Percentiles rank a stretch among this genome's conserved stretches.
phyloP scores from a whole-genome alignment of 2,888 invertebrate genomes.

The Phyto melanocephala region DNA sequence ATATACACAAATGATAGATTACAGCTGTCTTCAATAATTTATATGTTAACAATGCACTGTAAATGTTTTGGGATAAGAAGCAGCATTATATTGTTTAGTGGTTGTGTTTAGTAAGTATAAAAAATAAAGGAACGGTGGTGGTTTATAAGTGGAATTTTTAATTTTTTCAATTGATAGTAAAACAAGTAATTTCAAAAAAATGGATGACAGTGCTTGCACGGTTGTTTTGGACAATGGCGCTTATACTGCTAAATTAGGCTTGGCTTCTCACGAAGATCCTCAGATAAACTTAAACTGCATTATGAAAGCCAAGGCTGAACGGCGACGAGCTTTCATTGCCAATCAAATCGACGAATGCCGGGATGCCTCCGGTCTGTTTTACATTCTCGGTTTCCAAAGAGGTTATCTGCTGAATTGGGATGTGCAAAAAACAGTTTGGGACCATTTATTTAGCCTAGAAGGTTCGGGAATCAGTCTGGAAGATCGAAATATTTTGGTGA shows the following conservation, averaged over 20 bases:
- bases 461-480: conserved; percentile 87
- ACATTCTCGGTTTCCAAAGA: conserved; percentile 95
- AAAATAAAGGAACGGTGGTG: not conserved
- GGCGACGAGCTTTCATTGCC: conserved; percentile 94
- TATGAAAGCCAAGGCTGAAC: conserved; percentile 98
- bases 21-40: not conserved
- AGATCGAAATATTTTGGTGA: conserved; percentile 90
- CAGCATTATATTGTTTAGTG: not conserved
- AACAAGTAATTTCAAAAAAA: conserved; percentile 10
- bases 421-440: conserved; percentile 94
- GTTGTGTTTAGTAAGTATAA: conserved; percentile 1
- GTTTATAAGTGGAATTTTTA: not conserved
- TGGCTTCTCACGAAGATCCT: conserved; percentile 84
- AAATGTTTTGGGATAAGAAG: not conserved
- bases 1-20: conserved; percentile 4
- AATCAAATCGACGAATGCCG: conserved; percentile 97
- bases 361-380: conserved; percentile 96
- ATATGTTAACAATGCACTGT: not conserved
- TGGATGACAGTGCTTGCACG: conserved; percentile 67
- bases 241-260: conserved; percentile 91
- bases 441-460: conserved; percentile 93
- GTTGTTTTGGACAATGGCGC: conserved; percentile 93
- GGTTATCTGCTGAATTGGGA: conserved; percentile 98
- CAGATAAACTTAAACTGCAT: conserved; percentile 95
- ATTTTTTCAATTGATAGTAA: not conserved